A percentile compares a stretch with the other conserved stretches of the same genome.
Evolutionary conservation across 2,113 vertebrate genomes (phyloP).

Genomic region (Raja brachyura): DNA sequence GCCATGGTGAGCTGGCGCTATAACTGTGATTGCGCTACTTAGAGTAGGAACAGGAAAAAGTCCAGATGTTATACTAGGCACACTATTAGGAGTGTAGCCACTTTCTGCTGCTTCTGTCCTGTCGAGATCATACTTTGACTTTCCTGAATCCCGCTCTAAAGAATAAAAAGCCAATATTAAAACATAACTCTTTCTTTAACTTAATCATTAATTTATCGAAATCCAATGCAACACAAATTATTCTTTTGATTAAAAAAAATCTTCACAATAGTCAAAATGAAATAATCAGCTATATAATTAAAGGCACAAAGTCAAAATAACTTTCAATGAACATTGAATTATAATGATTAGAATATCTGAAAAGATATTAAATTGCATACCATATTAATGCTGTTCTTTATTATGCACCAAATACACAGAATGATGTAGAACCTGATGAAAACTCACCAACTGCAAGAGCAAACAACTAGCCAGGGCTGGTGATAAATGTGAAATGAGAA

Average conservation of each 20-base stretch:
- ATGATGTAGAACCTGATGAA: not conserved
- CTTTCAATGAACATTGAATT: not conserved
- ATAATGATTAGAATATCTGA: not conserved
- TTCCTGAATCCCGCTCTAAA: slow-evolving; percentile 82
- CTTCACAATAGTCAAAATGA: not conserved
- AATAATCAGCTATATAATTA: not conserved
- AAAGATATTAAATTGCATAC: not conserved
- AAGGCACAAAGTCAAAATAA: not conserved
- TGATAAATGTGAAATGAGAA: not conserved
- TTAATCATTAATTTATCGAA: not conserved
- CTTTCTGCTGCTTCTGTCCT: slow-evolving; percentile 66
- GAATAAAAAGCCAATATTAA: slow-evolving; percentile 38
- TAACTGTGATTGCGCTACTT: slow-evolving; percentile 93
- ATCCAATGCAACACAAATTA: not conserved
- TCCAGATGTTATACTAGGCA: slow-evolving; percentile 68
- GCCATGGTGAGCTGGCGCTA: slow-evolving; percentile 85
- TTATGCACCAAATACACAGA: not conserved
- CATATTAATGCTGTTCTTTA: not conserved
- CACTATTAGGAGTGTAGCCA: slow-evolving; percentile 69
- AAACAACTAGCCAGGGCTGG: not conserved
- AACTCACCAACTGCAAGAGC: too few species aligned
- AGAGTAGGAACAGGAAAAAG: slow-evolving; percentile 87
- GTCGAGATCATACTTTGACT: slow-evolving; percentile 83
- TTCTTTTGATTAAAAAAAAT: not conserved
- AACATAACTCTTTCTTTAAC: not conserved